A percentile compares a stretch with the other conserved stretches of the same genome.
Evolutionary conservation across 1,140 invertebrate species (phyloP).

Genomic region (Luehdorfia chinensis): DNA sequence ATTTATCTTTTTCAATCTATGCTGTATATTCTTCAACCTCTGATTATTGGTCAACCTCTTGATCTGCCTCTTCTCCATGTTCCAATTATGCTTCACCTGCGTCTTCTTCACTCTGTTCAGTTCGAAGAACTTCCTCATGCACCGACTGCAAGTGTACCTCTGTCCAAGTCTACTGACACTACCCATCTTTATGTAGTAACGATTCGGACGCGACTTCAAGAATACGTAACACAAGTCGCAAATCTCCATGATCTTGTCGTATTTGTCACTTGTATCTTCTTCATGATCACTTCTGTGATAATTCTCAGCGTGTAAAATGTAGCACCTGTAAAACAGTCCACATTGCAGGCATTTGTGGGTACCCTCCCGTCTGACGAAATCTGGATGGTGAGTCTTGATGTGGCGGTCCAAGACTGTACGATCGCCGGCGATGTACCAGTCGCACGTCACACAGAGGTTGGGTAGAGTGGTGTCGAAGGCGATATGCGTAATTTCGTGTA

Average conservation of each 20-base stretch:
- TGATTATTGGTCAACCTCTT: constrained; percentile 22
- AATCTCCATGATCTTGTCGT: background rate
- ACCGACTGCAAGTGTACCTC: constrained; percentile 14
- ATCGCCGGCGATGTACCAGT: constrained; percentile 27
- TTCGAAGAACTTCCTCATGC: constrained; percentile 23
- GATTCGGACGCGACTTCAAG: constrained; percentile 13
- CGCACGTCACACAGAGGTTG: constrained; percentile 25
- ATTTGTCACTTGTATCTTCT: background rate
- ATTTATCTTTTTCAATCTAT: constrained; percentile 33
- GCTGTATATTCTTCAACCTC: constrained; percentile 33
- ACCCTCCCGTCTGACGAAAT: background rate
- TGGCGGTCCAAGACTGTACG: constrained; percentile 10
- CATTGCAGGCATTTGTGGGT: background rate
- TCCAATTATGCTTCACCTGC: constrained; percentile 14
- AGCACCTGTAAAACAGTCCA: background rate
- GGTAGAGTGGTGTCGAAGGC: constrained; percentile 1
- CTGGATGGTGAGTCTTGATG: constrained; percentile 6
- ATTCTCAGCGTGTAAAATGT: background rate
- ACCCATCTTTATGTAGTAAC: constrained; percentile 17
- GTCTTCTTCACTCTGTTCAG: constrained; percentile 15
- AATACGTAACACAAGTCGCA: constrained; percentile 26
- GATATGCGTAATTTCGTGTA: constrained; percentile 28
- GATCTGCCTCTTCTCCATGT: background rate
- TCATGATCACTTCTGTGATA: background rate
- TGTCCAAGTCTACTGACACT: constrained; percentile 9